Evolutionary conservation across 2,797 vertebrate genomes (phyloP).

Genomic region (Coracias cyanogaster): DNA sequence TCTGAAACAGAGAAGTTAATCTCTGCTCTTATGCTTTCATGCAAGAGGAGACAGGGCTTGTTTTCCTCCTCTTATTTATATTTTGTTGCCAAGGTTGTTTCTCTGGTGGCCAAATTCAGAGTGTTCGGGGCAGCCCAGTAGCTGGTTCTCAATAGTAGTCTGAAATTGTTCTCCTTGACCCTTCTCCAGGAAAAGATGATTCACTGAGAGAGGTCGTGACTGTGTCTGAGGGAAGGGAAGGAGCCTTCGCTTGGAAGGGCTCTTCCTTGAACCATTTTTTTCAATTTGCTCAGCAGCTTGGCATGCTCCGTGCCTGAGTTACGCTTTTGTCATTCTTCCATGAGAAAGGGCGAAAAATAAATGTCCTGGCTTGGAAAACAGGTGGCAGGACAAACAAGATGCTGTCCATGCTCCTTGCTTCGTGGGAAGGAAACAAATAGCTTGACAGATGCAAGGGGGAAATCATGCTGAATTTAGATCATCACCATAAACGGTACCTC

Average conservation of each 20-base stretch:
- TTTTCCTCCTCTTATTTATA: constrained; percentile 5
- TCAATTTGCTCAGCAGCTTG: constrained; percentile 28
- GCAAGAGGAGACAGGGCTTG: not conserved
- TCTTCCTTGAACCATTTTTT: not conserved
- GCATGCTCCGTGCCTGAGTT: not conserved
- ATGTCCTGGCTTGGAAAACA: constrained; percentile 41
- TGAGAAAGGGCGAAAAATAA: constrained; percentile 27
- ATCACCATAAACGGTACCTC: not conserved
- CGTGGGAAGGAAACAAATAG: not conserved
- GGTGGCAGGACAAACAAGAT: constrained; percentile 58
- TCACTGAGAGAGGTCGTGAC: constrained; percentile 1
- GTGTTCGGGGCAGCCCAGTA: constrained; percentile 45
- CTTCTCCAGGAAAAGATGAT: constrained; percentile 52
- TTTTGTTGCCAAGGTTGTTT: constrained; percentile 33
- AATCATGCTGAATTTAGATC: constrained; percentile 11
- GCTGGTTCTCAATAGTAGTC: constrained; percentile 25
- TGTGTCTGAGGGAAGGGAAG: constrained; percentile 18
- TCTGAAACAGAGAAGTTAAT: not conserved
- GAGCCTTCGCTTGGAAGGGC: not conserved
- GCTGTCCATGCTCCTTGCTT: not conserved
- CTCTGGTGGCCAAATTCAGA: constrained; percentile 38
- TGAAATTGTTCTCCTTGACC: constrained; percentile 35
- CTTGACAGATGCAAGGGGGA: constrained; percentile 26
- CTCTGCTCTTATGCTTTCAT: not conserved
- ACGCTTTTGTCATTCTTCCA: constrained; percentile 5